Percentiles rank a stretch among this genome's conserved stretches.
Evolutionary conservation across 1,140 invertebrate species (phyloP).

Genomic region (Holcopasites calliopsidis): DNA sequence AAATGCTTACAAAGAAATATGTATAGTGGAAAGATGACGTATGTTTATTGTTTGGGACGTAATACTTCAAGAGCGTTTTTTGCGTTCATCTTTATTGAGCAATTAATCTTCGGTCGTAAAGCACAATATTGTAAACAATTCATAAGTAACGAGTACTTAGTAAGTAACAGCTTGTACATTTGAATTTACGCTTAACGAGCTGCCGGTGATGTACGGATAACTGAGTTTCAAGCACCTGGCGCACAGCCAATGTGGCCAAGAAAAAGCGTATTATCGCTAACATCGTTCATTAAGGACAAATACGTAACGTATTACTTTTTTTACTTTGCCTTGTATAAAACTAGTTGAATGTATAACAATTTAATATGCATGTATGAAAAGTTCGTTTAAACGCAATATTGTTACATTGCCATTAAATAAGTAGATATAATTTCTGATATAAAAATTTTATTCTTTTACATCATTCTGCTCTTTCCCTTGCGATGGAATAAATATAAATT

Average conservation of each 20-base stretch:
- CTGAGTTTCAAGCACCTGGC: slow-evolving; percentile 34
- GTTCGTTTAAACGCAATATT: neutral
- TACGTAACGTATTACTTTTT: neutral
- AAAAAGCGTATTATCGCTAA: slow-evolving; percentile 34
- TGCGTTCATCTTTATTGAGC: neutral
- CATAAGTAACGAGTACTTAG: neutral
- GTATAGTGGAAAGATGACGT: neutral
- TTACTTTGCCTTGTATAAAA: neutral
- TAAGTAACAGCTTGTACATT: slow-evolving; percentile 24
- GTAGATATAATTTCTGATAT: slow-evolving; percentile 4
- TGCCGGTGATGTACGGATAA: slow-evolving; percentile 41
- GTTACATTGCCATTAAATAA: neutral
- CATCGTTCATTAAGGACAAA: slow-evolving; percentile 13
- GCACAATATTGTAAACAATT: slow-evolving; percentile 3
- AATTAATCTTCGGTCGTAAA: slow-evolving; percentile 3
- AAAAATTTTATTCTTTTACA: neutral
- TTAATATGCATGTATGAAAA: neutral
- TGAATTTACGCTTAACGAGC: slow-evolving; percentile 35
- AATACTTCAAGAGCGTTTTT: neutral
- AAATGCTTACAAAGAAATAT: neutral
- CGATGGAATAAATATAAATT: slow-evolving; percentile 19
- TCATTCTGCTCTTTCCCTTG: neutral
- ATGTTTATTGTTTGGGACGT: neutral
- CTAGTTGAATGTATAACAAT: neutral
- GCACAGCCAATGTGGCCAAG: slow-evolving; percentile 10